Evolutionary conservation across 2,113 vertebrate genomes (phyloP).

Genomic region (Cyanistes caeruleus): DNA sequence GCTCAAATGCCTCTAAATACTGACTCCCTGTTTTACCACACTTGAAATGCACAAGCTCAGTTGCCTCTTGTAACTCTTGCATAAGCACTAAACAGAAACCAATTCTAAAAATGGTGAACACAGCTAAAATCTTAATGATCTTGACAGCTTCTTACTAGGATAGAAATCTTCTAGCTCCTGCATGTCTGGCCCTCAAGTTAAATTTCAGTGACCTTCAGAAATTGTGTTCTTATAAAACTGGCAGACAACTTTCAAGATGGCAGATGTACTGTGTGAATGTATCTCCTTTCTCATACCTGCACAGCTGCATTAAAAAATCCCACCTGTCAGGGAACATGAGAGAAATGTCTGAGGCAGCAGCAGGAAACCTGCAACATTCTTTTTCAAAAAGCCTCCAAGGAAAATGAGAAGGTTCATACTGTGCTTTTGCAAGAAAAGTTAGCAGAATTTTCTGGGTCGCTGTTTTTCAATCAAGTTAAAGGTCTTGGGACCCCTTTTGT

Average conservation of each 20-base stretch:
- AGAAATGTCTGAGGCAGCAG: not conserved
- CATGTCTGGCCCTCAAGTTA: not conserved
- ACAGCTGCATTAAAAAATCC: not conserved
- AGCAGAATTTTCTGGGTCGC: not conserved
- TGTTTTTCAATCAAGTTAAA: not conserved
- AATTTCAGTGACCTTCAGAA: constrained; percentile 58
- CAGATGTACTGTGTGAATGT: not conserved
- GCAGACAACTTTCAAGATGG: not conserved
- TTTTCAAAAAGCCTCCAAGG: not conserved
- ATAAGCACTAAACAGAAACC: constrained; percentile 62
- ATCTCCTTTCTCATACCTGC: not conserved
- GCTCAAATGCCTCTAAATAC: constrained; percentile 51
- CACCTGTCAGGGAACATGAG: not conserved
- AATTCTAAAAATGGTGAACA: constrained; percentile 45
- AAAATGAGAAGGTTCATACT: not conserved
- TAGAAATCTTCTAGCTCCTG: constrained; percentile 13
- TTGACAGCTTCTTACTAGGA: constrained; percentile 13
- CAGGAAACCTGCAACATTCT: not conserved
- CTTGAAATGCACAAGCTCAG: constrained; percentile 52
- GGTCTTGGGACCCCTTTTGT: not conserved
- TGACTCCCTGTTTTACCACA: constrained; percentile 39
- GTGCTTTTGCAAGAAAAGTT: not conserved
- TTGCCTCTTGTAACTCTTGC: constrained; percentile 56
- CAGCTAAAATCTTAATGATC: constrained; percentile 59
- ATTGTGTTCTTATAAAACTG: not conserved